These are phyloP conservation scores for Arrhamphus sclerolepis DNA, from an alignment of 2,797 vertebrate genomes.

Conservation along the genomic window DNA sequence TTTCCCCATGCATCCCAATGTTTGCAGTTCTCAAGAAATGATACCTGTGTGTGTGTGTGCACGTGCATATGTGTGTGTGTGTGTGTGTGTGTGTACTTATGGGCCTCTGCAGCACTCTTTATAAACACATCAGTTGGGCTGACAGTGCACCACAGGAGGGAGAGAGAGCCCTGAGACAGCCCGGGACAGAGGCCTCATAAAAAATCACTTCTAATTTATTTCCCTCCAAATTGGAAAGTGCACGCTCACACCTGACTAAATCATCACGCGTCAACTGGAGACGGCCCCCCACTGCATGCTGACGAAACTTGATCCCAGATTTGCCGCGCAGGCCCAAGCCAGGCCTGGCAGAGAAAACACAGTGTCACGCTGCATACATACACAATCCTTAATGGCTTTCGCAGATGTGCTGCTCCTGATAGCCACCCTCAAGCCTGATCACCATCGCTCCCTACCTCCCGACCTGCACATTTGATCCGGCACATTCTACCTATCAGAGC, in stretches of 20 bases:
- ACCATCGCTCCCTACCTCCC: conserved; percentile 70
- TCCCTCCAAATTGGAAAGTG: conserved; percentile 99
- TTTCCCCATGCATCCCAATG: conserved; percentile 34
- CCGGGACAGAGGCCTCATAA: conserved; percentile 88
- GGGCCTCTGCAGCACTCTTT: conserved; percentile 81
- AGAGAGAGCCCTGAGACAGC: conserved; percentile 79
- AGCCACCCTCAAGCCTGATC: conserved; percentile 68
- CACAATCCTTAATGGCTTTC: conserved; percentile 89
- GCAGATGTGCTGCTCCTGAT: conserved; percentile 88
- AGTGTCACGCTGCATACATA: conserved; percentile 64
- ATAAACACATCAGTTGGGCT: conserved; percentile 97
- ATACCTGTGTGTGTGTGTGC: conserved; percentile 17
- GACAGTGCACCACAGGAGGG: conserved; percentile 85
- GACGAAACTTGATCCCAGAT: conserved; percentile 95
- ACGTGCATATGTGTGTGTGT: conserved; percentile 19
- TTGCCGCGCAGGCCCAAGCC: conserved; percentile 88
- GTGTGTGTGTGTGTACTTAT: conserved; percentile 35
- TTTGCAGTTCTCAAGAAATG: conserved; percentile 37
- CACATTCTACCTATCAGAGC: conserved; percentile 75
- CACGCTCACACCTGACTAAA: conserved; percentile 99
- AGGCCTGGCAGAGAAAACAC: conserved; percentile 87
- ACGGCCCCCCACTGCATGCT: conserved; percentile 93
- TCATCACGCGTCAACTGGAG: conserved; percentile 99
- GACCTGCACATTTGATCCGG: conserved; percentile 57
- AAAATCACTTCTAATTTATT: conserved; percentile 99